phyloP scores from a whole-genome alignment of 2,797 vertebrate species.

The Cygnus olor region DNA sequence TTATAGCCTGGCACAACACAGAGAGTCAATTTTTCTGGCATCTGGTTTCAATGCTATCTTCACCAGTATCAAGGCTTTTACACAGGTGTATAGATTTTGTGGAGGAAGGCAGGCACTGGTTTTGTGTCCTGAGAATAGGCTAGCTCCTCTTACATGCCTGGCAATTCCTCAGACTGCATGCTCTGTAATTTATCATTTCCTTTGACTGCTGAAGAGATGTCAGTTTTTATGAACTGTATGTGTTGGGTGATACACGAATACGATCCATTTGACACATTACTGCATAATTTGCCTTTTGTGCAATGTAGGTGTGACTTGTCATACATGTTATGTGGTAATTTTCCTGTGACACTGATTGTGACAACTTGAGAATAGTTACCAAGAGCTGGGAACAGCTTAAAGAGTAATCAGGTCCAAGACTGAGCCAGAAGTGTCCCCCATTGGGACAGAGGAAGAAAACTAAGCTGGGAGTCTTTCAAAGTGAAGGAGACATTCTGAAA shows the following conservation, averaged over 20 bases:
- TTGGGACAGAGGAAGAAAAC: background rate
- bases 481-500: background rate
- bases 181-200: slow-evolving; percentile 20
- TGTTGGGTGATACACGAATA: background rate
- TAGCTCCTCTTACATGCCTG: background rate
- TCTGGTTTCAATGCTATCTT: background rate
- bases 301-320: slow-evolving; percentile 49
- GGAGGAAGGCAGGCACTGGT: background rate
- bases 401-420: background rate
- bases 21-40: background rate
- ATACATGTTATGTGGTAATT: slow-evolving; percentile 1
- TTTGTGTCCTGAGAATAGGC: background rate
- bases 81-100: background rate
- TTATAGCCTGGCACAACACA: background rate
- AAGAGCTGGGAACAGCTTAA: background rate
- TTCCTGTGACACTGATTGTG: slow-evolving; percentile 37
- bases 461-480: background rate
- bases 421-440: background rate
- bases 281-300: slow-evolving; percentile 54
- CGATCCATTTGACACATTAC: slow-evolving; percentile 36
- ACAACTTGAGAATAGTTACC: slow-evolving; percentile 14
- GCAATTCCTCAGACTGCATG: background rate
- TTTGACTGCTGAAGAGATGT: background rate
- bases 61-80: background rate
- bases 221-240: background rate